A percentile compares a stretch with the other conserved stretches of the same genome.
Conservation (phyloP, 2,113 vertebrate genomes). For the Epinephelus lanceolatus region DNA sequence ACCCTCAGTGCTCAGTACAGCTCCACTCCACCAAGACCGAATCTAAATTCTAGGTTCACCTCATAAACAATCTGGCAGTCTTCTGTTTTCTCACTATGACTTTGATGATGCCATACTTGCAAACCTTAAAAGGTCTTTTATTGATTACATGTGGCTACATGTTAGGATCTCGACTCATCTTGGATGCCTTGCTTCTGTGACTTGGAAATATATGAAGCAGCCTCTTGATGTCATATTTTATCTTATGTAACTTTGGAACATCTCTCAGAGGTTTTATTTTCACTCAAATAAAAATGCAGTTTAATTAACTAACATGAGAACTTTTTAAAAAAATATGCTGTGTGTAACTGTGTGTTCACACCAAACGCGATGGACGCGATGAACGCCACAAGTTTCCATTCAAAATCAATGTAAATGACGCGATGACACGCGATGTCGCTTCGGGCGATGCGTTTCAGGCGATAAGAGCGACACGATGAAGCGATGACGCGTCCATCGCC, state of each 20-base stretch:
- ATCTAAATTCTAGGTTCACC: neutral
- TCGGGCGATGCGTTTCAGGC: too few relatives aligned
- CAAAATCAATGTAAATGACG: too few relatives aligned
- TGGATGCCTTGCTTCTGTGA: neutral
- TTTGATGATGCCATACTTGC: neutral
- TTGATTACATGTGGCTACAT: neutral
- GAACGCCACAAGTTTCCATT: too few relatives aligned
- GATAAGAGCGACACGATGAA: too few relatives aligned
- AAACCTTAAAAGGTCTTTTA: neutral
- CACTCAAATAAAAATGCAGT: neutral
- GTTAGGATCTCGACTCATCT: neutral
- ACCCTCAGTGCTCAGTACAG: neutral
- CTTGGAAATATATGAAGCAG: neutral
- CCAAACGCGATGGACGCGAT: too few relatives aligned
- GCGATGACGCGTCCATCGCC: too few relatives aligned
- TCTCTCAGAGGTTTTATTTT: neutral
- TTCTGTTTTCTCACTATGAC: constrained; percentile 1
- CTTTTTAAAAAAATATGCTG: neutral
- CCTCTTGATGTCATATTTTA: neutral
- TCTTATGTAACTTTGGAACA: neutral
- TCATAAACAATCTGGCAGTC: neutral
- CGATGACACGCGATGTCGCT: too few relatives aligned
- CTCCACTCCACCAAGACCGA: neutral
- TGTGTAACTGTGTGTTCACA: neutral
- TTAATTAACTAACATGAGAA: neutral